Percentiles rank a stretch among this genome's conserved stretches.
Conservation (phyloP, 2,888 invertebrate genomes). For the Linnaemya tessellans region DNA sequence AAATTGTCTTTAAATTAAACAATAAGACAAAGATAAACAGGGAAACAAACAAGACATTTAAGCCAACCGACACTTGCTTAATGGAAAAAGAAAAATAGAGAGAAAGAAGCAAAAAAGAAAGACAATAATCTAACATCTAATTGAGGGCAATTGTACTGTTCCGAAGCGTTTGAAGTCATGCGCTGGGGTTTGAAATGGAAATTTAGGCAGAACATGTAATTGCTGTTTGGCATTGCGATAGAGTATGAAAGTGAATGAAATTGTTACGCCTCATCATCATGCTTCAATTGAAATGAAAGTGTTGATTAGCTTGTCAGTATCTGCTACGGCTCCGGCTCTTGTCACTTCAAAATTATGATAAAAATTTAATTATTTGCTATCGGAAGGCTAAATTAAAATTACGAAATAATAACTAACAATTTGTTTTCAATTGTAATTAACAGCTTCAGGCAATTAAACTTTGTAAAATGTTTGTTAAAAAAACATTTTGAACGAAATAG, state of each 20-base stretch:
- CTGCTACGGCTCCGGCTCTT: not conserved
- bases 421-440: no score
- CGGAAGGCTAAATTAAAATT: not conserved
- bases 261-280: conserved; percentile 1
- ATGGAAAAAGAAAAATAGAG: no score
- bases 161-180: not conserved
- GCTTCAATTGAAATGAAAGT: conserved; percentile 10
- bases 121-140: not conserved
- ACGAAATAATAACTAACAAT: not conserved
- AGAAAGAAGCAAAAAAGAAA: not conserved
- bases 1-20: conserved; percentile 45
- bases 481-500: no score
- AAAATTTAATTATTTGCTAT: not conserved
- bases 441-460: no score
- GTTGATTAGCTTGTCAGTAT: conserved; percentile 6
- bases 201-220: not conserved
- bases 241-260: not conserved
- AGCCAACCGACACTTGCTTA: not conserved
- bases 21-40: conserved; percentile 27
- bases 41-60: conserved; percentile 5
- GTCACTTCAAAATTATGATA: not conserved
- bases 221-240: not conserved
- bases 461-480: no score
- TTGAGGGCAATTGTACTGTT: conserved; percentile 18
- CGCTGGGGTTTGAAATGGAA: not conserved